Evolutionary conservation across 2,888 invertebrate genomes (phyloP).

Genomic region (Euzetes globulus): DNA sequence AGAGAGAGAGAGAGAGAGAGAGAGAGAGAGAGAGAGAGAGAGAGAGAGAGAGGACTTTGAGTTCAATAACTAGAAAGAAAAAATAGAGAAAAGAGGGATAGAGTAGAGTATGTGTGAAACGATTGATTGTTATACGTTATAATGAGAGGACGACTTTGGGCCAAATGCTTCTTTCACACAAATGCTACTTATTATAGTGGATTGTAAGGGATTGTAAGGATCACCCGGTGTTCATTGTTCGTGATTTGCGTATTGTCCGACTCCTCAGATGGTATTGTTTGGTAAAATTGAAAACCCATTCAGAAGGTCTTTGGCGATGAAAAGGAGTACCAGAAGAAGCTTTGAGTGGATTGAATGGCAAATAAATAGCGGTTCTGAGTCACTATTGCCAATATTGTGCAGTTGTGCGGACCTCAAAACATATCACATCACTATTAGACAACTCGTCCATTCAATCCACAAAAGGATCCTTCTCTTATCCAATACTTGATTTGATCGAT

Average conservation of each 20-base stretch:
- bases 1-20: neutral
- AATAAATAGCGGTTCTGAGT: constrained; percentile 13
- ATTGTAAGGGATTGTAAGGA: neutral
- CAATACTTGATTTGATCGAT: constrained; percentile 10
- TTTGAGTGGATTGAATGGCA: constrained; percentile 17
- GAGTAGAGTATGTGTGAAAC: neutral
- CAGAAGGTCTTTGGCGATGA: constrained; percentile 18
- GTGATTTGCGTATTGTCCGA: constrained; percentile 27
- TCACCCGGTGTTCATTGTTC: constrained; percentile 13
- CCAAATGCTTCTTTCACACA: constrained; percentile 13
- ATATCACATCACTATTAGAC: constrained; percentile 24
- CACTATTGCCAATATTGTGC: neutral
- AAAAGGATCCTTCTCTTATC: constrained; percentile 2
- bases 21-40: constrained; percentile 24
- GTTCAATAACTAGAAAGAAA: neutral
- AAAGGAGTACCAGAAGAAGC: constrained; percentile 14
- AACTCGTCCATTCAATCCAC: neutral
- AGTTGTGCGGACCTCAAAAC: neutral
- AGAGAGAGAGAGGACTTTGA: constrained; percentile 11
- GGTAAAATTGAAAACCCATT: constrained; percentile 26
- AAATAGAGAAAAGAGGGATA: neutral
- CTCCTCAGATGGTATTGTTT: constrained; percentile 10
- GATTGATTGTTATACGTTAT: constrained; percentile 13
- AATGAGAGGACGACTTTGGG: constrained; percentile 6
- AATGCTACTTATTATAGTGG: constrained; percentile 4